Percentiles rank a stretch among this genome's conserved stretches.
These are phyloP conservation scores for Anguilla rostrata DNA, from an alignment of 2,113 vertebrate genomes.

Conservation along the genomic window DNA sequence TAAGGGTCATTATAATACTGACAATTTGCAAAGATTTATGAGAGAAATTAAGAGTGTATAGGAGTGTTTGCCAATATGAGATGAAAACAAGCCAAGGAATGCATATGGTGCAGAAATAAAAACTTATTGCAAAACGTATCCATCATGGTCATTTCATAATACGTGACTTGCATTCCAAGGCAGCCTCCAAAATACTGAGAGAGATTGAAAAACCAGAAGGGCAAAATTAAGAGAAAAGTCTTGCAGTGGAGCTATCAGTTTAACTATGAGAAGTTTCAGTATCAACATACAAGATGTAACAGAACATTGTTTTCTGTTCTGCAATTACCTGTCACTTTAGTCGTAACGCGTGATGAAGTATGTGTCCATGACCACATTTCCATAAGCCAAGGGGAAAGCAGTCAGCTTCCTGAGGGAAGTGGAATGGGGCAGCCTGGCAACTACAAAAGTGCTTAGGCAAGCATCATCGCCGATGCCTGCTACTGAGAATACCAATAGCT, in stretches of 20 bases:
- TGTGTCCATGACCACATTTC: conserved; percentile 40
- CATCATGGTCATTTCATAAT: neutral
- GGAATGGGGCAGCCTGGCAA: conserved; percentile 54
- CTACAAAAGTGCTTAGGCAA: conserved; percentile 52
- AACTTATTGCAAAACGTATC: neutral
- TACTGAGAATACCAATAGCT: conserved; percentile 59
- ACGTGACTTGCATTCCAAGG: neutral
- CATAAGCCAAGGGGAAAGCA: conserved; percentile 40
- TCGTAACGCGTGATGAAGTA: neutral
- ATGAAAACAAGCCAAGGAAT: neutral
- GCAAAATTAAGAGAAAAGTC: conserved; percentile 19
- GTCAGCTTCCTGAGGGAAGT: conserved; percentile 28
- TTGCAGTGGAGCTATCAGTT: conserved; percentile 25
- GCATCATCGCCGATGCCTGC: conserved; percentile 43
- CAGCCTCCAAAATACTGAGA: neutral
- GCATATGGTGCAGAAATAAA: neutral
- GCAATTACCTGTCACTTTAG: neutral
- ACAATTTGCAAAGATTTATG: neutral
- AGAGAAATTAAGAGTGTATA: neutral
- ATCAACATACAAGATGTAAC: neutral
- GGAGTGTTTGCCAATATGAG: neutral
- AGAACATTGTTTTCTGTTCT: conserved; percentile 7
- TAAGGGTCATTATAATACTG: neutral
- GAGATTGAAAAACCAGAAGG: conserved; percentile 6
- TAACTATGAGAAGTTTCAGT: conserved; percentile 18